Conservation (phyloP, 2,888 invertebrate species). For the Lathronympha strigana region DNA sequence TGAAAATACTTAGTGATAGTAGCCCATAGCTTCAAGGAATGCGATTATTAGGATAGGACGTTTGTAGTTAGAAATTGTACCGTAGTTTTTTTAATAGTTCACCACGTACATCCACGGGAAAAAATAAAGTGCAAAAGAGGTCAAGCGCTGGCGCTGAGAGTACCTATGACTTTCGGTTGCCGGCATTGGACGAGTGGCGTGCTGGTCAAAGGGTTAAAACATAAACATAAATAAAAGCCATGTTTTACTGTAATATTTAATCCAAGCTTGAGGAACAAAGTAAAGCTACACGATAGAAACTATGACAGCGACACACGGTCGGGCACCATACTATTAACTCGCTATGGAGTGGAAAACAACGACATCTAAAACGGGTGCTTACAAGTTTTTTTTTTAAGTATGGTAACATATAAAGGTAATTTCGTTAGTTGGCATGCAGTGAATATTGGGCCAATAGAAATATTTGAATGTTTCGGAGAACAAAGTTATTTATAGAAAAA, state of each 20-base stretch:
- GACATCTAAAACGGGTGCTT: slow-evolving; percentile 30
- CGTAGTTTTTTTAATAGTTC: too few relatives aligned
- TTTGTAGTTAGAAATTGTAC: too few relatives aligned
- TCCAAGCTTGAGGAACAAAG: slow-evolving; percentile 76
- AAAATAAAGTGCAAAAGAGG: too few relatives aligned
- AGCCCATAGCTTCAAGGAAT: too few relatives aligned
- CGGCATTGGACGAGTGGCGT: too few relatives aligned
- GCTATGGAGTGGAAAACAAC: slow-evolving; percentile 32
- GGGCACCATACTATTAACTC: slow-evolving; percentile 51
- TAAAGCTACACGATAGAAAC: slow-evolving; percentile 73
- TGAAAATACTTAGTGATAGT: too few relatives aligned
- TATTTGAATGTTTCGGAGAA: background rate
- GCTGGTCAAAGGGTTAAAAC: background rate
- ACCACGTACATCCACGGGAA: too few relatives aligned
- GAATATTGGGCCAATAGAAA: slow-evolving; percentile 21
- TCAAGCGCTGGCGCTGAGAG: too few relatives aligned
- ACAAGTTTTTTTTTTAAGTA: slow-evolving; percentile 6
- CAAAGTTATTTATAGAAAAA: too few relatives aligned
- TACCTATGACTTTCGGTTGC: too few relatives aligned
- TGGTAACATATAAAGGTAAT: background rate
- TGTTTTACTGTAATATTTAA: slow-evolving; percentile 64
- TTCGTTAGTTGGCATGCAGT: slow-evolving; percentile 1
- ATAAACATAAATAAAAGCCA: slow-evolving; percentile 52
- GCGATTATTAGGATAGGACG: too few relatives aligned
- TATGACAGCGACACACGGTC: slow-evolving; percentile 57